Percentiles rank a stretch among this genome's conserved stretches.
These are phyloP conservation scores for Xiphophorus hellerii DNA, from an alignment of 2,113 vertebrate genomes.

Conservation along the genomic window DNA sequence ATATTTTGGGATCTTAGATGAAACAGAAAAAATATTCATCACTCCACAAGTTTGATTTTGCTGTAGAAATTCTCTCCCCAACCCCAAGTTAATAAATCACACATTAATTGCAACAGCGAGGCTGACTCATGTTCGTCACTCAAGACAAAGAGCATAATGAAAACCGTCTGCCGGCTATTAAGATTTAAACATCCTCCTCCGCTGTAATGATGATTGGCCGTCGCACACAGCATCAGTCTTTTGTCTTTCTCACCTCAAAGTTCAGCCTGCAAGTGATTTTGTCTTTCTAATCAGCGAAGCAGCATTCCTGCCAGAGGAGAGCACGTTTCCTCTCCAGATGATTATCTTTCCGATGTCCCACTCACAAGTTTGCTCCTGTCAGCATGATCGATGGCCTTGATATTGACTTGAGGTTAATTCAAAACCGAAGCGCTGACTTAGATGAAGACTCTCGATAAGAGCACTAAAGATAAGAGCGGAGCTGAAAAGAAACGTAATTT, in stretches of 20 bases:
- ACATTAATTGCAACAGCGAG: neutral
- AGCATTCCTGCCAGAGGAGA: constrained; percentile 30
- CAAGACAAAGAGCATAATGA: neutral
- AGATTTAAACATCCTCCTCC: neutral
- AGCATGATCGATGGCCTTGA: constrained; percentile 65
- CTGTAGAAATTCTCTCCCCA: too few species aligned
- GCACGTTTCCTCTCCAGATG: constrained; percentile 53
- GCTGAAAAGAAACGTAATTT: constrained; percentile 58
- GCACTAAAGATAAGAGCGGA: constrained; percentile 45
- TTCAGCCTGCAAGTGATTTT: constrained; percentile 25
- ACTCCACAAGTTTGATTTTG: too few species aligned
- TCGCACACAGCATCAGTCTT: neutral
- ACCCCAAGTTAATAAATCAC: too few species aligned
- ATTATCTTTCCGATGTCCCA: constrained; percentile 65
- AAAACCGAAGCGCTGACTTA: constrained; percentile 53
- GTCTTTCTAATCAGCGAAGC: constrained; percentile 33
- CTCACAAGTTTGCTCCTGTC: constrained; percentile 59
- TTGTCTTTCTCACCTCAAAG: constrained; percentile 7
- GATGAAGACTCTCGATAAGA: constrained; percentile 64
- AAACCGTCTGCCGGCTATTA: neutral
- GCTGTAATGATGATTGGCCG: constrained; percentile 6
- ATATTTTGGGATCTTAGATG: too few species aligned
- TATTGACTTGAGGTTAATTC: constrained; percentile 74
- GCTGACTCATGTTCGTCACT: neutral
- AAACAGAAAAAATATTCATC: too few species aligned